Conservation (phyloP, 2,888 invertebrate species). For the Priapulus caudatus region DNA sequence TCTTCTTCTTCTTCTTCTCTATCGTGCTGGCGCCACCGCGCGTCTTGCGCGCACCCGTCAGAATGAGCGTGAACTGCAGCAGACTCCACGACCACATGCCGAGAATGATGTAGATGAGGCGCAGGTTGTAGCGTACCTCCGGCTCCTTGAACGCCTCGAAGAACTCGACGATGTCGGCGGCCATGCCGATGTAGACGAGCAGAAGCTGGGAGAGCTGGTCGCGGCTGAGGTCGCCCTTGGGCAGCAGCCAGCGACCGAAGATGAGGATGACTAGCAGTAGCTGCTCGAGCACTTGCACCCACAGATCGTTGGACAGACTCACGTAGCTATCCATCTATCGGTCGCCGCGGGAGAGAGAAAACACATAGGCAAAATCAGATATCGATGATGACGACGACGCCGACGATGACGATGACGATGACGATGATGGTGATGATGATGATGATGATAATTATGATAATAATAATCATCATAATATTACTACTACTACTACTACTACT, state of each 20-base stretch:
- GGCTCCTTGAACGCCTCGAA: conserved; percentile 26
- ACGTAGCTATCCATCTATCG: background rate
- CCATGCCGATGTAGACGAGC: conserved; percentile 39
- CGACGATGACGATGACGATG: no score
- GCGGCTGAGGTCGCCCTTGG: conserved; percentile 30
- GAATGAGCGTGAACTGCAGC: conserved; percentile 35
- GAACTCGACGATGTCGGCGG: conserved; percentile 28
- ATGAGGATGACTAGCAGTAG: conserved; percentile 32
- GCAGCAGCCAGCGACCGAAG: conserved; percentile 35
- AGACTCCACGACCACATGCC: conserved; percentile 34
- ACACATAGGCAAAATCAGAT: background rate
- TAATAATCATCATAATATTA: no score
- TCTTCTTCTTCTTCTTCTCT: conserved; percentile 19
- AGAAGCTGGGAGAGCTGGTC: conserved; percentile 38
- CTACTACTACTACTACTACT: no score
- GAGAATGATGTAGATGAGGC: conserved; percentile 29
- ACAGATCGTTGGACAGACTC: conserved; percentile 16
- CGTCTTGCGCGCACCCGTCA: conserved; percentile 31
- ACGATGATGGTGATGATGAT: background rate
- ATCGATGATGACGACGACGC: no score
- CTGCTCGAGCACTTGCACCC: conserved; percentile 17
- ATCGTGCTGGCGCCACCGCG: conserved; percentile 4
- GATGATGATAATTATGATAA: no score
- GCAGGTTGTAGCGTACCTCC: conserved; percentile 19
- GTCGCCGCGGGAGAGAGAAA: background rate